These are phyloP conservation scores for Oriolus oriolus DNA, from an alignment of 2,113 vertebrate species.

Conservation along the genomic window DNA sequence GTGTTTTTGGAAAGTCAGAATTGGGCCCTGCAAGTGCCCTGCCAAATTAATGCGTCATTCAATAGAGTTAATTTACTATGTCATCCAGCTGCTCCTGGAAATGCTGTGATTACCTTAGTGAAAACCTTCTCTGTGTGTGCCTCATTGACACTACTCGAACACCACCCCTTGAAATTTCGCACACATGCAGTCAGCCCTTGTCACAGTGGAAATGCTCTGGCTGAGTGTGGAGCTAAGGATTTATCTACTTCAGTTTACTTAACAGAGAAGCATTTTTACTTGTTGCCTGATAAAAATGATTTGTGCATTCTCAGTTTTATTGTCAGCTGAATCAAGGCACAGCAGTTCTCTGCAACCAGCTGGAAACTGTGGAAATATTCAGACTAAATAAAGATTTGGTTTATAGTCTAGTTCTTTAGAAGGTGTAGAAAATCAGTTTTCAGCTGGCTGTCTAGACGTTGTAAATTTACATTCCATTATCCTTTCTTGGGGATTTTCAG, in stretches of 20 bases:
- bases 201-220: neutral
- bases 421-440: slow-evolving; percentile 45
- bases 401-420: neutral
- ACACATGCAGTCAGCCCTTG: neutral
- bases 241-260: neutral
- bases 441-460: slow-evolving; percentile 24
- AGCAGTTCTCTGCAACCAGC: slow-evolving; percentile 5
- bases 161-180: neutral
- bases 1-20: neutral
- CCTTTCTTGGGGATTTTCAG: slow-evolving; percentile 8
- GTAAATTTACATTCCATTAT: slow-evolving; percentile 12
- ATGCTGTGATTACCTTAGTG: neutral
- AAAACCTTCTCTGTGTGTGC: neutral
- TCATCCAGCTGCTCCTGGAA: neutral
- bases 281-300: slow-evolving; percentile 1
- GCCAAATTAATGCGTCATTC: neutral
- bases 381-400: slow-evolving; percentile 42
- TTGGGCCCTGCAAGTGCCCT: neutral
- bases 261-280: neutral
- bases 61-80: neutral
- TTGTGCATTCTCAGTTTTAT: neutral
- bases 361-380: slow-evolving; percentile 6
- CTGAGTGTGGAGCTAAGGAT: neutral
- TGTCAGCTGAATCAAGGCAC: slow-evolving; percentile 30
- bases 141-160: neutral